Percentiles rank a stretch among this genome's conserved stretches.
phyloP scores from a whole-genome alignment of 2,888 invertebrate species.

The Zeuzera pyrina region DNA sequence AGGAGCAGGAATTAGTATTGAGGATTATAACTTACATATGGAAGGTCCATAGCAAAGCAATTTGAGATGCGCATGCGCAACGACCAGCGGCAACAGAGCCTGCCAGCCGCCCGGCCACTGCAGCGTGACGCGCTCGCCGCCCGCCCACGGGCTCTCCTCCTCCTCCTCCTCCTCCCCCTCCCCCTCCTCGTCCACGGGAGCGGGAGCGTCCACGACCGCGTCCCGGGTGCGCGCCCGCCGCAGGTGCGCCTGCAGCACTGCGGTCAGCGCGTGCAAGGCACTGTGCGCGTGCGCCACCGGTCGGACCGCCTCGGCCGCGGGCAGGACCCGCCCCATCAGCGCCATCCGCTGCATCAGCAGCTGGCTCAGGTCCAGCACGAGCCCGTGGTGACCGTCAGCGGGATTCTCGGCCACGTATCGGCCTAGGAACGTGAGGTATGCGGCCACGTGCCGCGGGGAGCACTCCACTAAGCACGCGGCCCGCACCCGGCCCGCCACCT shows the following conservation, averaged over 20 bases:
- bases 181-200: too few species aligned
- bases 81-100: conserved; percentile 84
- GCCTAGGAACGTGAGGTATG: conserved; percentile 89
- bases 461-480: conserved; percentile 94
- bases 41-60: conserved; percentile 59
- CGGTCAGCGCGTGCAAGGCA: conserved; percentile 78
- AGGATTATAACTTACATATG: conserved; percentile 43
- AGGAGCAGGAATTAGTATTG: too few species aligned
- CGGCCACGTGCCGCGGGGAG: conserved; percentile 84
- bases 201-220: too few species aligned
- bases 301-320: conserved; percentile 57
- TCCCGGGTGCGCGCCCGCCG: conserved; percentile 64
- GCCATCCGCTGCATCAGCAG: conserved; percentile 92
- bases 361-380: conserved; percentile 84
- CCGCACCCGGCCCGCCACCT: conserved; percentile 80
- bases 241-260: conserved; percentile 81
- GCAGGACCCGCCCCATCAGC: conserved; percentile 86
- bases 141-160: conserved; percentile 69
- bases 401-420: conserved; percentile 71
- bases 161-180: conserved; percentile 75
- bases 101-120: conserved; percentile 79
- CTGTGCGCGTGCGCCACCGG: conserved; percentile 47
- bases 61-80: conserved; percentile 65
- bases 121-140: conserved; percentile 27
- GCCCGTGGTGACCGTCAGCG: conserved; percentile 34